Evolutionary conservation across 2,797 vertebrate species (phyloP).

Genomic region (Menidia menidia): DNA sequence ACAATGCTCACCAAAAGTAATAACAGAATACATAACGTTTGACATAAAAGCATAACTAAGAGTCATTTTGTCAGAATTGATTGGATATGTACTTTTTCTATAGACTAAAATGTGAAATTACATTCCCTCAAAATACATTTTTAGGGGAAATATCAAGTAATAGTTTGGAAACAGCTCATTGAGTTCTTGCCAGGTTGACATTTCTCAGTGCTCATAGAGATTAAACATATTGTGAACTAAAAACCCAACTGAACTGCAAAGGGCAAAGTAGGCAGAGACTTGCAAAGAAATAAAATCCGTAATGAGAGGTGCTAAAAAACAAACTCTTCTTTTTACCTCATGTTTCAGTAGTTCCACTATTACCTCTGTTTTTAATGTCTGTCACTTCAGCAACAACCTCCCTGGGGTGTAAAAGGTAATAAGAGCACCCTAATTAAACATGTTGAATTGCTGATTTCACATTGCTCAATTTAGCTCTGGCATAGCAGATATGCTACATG

Average conservation of each 20-base stretch:
- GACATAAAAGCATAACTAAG: too few species aligned
- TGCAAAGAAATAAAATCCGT: slow-evolving; percentile 24
- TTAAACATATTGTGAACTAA: slow-evolving; percentile 31
- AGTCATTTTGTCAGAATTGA: slow-evolving; percentile 12
- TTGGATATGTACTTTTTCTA: slow-evolving; percentile 25
- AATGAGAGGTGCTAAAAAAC: slow-evolving; percentile 21
- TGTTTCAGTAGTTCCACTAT: slow-evolving; percentile 35
- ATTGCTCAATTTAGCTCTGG: slow-evolving; percentile 68
- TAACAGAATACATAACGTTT: not conserved
- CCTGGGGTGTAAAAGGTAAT: slow-evolving; percentile 47
- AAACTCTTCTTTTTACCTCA: slow-evolving; percentile 5
- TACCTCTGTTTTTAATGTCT: slow-evolving; percentile 52
- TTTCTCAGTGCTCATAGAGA: slow-evolving; percentile 48
- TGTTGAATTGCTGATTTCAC: slow-evolving; percentile 67
- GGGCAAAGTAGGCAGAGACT: slow-evolving; percentile 15
- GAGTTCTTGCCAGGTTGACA: slow-evolving; percentile 34
- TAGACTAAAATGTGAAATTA: slow-evolving; percentile 29
- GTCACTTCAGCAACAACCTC: slow-evolving; percentile 50
- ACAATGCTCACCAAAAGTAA: slow-evolving; percentile 27
- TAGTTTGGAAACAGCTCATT: slow-evolving; percentile 38
- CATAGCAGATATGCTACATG: slow-evolving; percentile 63
- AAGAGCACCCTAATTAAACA: slow-evolving; percentile 59
- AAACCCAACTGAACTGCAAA: slow-evolving; percentile 20
- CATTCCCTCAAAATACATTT: slow-evolving; percentile 31
- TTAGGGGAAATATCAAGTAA: slow-evolving; percentile 39